Evolutionary conservation across 2,113 vertebrate species (phyloP).

Genomic region (Vombatus ursinus): DNA sequence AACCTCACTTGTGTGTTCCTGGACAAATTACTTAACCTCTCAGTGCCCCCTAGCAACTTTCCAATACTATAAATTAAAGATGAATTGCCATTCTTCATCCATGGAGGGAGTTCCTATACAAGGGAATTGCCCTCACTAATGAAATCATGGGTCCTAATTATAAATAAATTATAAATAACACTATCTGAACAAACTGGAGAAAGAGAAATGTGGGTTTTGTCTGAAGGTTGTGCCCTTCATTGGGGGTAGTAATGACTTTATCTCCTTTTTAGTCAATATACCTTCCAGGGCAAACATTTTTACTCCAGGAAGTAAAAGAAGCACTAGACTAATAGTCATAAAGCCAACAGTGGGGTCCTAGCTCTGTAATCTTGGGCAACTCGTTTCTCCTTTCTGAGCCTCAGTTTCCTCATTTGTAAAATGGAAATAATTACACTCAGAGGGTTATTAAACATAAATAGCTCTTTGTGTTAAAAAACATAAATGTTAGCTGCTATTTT

Average conservation of each 20-base stretch:
- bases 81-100: neutral
- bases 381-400: constrained; percentile 21
- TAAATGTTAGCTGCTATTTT: neutral
- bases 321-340: constrained; percentile 23
- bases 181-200: constrained; percentile 17
- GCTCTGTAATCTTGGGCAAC: constrained; percentile 9
- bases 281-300: neutral
- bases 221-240: neutral
- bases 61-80: neutral
- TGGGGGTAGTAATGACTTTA: constrained; percentile 26
- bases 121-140: no score
- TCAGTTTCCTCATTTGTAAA: constrained; percentile 35
- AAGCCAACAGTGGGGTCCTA: constrained; percentile 10
- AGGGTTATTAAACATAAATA: neutral
- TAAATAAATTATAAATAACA: neutral
- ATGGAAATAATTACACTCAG: neutral
- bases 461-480: neutral
- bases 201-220: constrained; percentile 1
- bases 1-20: neutral
- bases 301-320: constrained; percentile 10
- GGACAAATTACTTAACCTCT: neutral
- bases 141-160: no score
- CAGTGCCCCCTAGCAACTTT: neutral
- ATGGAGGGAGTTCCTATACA: neutral
- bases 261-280: constrained; percentile 48